These are phyloP conservation scores for Trichonephila inaurata DNA, from an alignment of 1,140 invertebrate genomes.

Conservation along the genomic window DNA sequence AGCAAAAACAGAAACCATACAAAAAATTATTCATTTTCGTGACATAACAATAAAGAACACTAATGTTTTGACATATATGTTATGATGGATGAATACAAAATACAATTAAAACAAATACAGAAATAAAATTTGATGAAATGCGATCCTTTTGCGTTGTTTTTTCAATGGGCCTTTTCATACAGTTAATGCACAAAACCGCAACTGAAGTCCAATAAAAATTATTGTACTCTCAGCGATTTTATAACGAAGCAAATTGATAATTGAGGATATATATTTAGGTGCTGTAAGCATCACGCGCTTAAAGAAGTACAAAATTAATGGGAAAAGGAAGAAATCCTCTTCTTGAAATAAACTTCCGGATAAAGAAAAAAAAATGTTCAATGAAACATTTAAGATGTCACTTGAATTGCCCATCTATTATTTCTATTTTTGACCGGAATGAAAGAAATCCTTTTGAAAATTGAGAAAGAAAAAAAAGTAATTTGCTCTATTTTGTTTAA, in stretches of 20 bases:
- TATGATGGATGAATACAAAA: not conserved
- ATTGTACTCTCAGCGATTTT: not conserved
- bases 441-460: not conserved
- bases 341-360: not conserved
- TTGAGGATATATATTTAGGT: not conserved
- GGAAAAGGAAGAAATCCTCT: not conserved
- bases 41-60: not conserved
- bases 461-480: not conserved
- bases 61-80: not conserved
- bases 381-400: not conserved
- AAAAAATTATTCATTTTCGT: conserved; percentile 19
- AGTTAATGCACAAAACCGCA: not conserved
- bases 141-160: not conserved
- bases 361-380: not conserved
- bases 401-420: not conserved
- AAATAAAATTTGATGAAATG: not conserved
- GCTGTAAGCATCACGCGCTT: not conserved
- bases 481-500: not conserved
- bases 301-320: not conserved
- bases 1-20: not conserved
- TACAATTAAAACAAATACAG: not conserved
- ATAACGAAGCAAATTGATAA: not conserved
- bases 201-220: not conserved
- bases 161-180: not conserved
- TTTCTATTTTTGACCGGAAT: not conserved